These are phyloP conservation scores for Cephus sareptanus DNA, from an alignment of 2,888 invertebrate genomes.

Conservation along the genomic window DNA sequence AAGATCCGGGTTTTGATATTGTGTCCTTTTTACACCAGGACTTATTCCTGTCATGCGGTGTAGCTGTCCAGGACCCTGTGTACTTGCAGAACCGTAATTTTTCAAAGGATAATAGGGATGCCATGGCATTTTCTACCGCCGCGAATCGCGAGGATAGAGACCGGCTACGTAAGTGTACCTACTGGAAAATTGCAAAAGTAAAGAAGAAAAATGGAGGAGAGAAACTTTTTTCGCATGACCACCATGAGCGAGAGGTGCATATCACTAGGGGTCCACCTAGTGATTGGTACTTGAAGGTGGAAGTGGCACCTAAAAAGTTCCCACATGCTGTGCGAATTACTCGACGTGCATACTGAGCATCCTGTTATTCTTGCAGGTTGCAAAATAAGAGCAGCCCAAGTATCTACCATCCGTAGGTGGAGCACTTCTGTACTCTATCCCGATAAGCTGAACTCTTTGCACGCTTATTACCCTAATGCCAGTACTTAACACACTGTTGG, in stretches of 20 bases:
- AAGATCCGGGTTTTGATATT: constrained; percentile 43
- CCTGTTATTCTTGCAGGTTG: constrained; percentile 41
- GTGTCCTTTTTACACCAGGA: constrained; percentile 13
- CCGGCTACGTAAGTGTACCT: not conserved
- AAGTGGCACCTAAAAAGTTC: not conserved
- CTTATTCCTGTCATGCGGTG: constrained; percentile 1
- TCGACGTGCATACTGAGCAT: constrained; percentile 36
- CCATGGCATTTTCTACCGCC: not conserved
- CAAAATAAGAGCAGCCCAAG: constrained; percentile 13
- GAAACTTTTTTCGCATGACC: not conserved
- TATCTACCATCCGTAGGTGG: constrained; percentile 40
- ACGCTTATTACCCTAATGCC: constrained; percentile 64
- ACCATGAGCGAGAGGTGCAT: not conserved
- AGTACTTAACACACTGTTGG: constrained; percentile 63
- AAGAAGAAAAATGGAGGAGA: not conserved
- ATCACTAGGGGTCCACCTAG: not conserved
- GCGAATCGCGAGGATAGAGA: not conserved
- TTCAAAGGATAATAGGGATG: not conserved
- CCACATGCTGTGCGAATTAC: constrained; percentile 44
- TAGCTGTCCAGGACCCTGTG: constrained; percentile 1
- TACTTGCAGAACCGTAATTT: constrained; percentile 23
- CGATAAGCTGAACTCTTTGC: constrained; percentile 55
- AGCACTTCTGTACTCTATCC: constrained; percentile 39
- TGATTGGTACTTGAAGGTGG: not conserved
- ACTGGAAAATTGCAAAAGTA: not conserved